These are phyloP conservation scores for Prietella phreatophila DNA, from an alignment of 2,113 vertebrate species.

Conservation along the genomic window DNA sequence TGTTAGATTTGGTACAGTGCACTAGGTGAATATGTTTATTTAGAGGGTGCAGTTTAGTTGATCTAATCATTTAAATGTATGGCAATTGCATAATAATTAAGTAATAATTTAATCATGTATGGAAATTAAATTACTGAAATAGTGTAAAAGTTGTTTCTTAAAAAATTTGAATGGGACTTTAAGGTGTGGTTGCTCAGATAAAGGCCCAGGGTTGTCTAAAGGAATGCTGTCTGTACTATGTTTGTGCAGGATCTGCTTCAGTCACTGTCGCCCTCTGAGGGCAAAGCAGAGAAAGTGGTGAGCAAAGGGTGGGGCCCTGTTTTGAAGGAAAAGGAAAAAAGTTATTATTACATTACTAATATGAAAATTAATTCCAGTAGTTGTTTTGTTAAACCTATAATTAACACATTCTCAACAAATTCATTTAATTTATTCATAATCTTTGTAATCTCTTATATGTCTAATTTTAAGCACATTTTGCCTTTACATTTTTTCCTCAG, in stretches of 20 bases:
- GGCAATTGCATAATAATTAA: slow-evolving; percentile 14
- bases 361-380: not conserved
- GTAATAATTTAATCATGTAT: not conserved
- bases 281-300: slow-evolving; percentile 36
- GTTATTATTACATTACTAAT: not conserved
- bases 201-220: slow-evolving; percentile 20
- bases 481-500: slow-evolving; percentile 51
- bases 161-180: not conserved
- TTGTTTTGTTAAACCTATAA: not conserved
- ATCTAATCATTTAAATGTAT: not conserved
- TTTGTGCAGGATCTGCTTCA: slow-evolving; percentile 29
- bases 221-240: slow-evolving; percentile 24
- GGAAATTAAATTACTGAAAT: not conserved
- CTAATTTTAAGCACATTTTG: not conserved
- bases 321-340: slow-evolving; percentile 37
- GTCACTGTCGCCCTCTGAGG: slow-evolving; percentile 49
- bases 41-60: slow-evolving; percentile 33
- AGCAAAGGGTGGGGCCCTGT: slow-evolving; percentile 37
- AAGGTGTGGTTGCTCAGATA: slow-evolving; percentile 10
- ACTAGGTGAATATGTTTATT: slow-evolving; percentile 51
- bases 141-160: not conserved
- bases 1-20: not conserved
- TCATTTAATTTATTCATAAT: not conserved
- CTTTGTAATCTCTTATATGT: not conserved
- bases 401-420: not conserved